These are phyloP conservation scores for Eriocheir sinensis DNA, from an alignment of 1,140 invertebrate species.

Conservation along the genomic window DNA sequence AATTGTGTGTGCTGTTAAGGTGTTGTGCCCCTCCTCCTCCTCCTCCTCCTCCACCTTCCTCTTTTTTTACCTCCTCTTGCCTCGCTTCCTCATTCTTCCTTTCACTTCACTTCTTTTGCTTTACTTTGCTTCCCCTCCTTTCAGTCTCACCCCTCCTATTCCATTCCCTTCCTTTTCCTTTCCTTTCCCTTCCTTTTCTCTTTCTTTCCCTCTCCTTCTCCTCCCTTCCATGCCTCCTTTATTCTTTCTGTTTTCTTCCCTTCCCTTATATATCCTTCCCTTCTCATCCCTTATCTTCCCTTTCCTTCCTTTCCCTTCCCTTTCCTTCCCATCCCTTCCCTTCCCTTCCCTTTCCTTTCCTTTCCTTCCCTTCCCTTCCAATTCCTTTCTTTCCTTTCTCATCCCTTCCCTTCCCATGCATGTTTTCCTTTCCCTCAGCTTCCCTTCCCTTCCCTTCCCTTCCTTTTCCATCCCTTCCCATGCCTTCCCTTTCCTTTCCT, in stretches of 20 bases:
- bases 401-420: not conserved
- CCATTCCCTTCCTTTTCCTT: not conserved
- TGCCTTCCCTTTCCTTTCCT: not conserved
- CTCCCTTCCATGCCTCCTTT: too few species aligned
- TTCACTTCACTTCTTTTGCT: not conserved
- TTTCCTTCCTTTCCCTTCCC: too few species aligned
- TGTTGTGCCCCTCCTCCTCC: not conserved
- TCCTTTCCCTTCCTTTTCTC: not conserved
- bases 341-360: not conserved
- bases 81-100: not conserved
- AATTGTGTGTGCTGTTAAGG: not conserved
- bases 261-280: too few species aligned
- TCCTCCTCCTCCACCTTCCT: not conserved
- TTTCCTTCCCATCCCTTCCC: not conserved
- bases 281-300: too few species aligned
- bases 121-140: not conserved
- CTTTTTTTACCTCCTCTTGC: not conserved
- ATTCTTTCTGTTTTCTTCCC: too few species aligned
- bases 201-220: not conserved
- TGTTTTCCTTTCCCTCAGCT: too few species aligned
- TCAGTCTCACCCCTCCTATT: not conserved
- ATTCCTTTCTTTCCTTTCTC: not conserved
- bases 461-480: not conserved
- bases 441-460: not conserved
- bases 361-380: not conserved